Percentiles rank a stretch among this genome's conserved stretches.
These are phyloP conservation scores for Hippocampus barbouri DNA, from an alignment of 2,113 vertebrate genomes.

Conservation along the genomic window DNA sequence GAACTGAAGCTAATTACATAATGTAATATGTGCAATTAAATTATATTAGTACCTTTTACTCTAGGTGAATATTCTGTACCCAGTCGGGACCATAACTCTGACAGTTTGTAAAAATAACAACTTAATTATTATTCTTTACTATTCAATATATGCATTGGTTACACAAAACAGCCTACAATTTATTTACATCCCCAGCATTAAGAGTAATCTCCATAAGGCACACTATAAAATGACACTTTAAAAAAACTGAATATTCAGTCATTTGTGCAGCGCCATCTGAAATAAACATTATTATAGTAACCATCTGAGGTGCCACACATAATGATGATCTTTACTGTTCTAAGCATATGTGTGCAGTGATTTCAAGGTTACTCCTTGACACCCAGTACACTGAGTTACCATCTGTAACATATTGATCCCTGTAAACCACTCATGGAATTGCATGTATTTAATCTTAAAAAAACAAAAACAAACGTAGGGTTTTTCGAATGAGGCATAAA, in stretches of 20 bases:
- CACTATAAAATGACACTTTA: not conserved
- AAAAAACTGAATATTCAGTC: not conserved
- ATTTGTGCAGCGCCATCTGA: not conserved
- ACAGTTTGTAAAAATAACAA: not conserved
- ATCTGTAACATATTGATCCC: constrained; percentile 6
- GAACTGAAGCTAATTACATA: not conserved
- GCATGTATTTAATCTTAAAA: not conserved
- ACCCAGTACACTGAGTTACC: not conserved
- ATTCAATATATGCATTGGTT: not conserved
- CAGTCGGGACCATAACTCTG: not conserved
- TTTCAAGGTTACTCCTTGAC: constrained; percentile 24
- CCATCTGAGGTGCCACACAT: constrained; percentile 1
- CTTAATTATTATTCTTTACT: not conserved
- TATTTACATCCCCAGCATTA: not conserved
- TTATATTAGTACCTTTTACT: not conserved
- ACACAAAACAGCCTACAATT: not conserved
- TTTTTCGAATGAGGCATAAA: not conserved
- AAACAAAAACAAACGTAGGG: not conserved
- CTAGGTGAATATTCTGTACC: not conserved
- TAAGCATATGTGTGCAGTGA: constrained; percentile 10
- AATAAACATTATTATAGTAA: not conserved
- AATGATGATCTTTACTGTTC: not conserved
- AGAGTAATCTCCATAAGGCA: not conserved
- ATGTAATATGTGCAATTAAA: not conserved
- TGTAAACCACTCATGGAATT: not conserved